phyloP scores from a whole-genome alignment of 2,797 vertebrate genomes.

The Anguilla pacifica region DNA sequence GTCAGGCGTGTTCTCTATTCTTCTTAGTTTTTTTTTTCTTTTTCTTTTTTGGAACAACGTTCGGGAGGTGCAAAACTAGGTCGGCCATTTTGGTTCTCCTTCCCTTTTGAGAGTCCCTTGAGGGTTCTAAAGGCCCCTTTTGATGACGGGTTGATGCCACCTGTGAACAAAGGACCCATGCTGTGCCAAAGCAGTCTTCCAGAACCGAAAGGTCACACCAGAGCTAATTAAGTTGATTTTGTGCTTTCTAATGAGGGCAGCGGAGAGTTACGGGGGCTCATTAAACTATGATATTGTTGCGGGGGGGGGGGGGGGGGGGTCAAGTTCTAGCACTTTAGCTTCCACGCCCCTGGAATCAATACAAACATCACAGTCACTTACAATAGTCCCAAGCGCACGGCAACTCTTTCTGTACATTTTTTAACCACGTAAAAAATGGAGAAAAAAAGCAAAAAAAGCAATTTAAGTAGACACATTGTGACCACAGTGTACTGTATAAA shows the following conservation, averaged over 20 bases:
- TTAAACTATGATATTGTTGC: background rate
- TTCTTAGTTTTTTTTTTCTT: background rate
- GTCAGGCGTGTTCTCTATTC: background rate
- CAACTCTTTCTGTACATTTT: slow-evolving; percentile 1
- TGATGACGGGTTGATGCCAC: background rate
- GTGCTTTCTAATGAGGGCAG: background rate
- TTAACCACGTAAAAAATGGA: background rate
- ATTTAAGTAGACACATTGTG: background rate
- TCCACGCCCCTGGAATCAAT: background rate
- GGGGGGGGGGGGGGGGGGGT: background rate
- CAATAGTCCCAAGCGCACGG: background rate
- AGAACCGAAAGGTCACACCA: slow-evolving; percentile 1
- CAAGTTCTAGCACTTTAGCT: background rate
- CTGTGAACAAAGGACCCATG: background rate
- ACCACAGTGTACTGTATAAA: background rate
- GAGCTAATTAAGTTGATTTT: background rate
- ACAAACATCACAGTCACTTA: slow-evolving; percentile 1
- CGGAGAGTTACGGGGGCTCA: background rate
- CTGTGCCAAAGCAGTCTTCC: background rate
- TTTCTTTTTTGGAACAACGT: background rate
- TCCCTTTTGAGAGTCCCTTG: background rate
- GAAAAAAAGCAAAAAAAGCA: background rate
- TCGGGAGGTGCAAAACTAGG: background rate
- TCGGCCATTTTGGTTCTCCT: slow-evolving; percentile 1
- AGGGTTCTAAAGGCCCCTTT: background rate